Percentiles rank a stretch among this genome's conserved stretches.
Evolutionary conservation across 64 coral and sea anemone species (phyloP).

Genomic region (Montipora cactus): DNA sequence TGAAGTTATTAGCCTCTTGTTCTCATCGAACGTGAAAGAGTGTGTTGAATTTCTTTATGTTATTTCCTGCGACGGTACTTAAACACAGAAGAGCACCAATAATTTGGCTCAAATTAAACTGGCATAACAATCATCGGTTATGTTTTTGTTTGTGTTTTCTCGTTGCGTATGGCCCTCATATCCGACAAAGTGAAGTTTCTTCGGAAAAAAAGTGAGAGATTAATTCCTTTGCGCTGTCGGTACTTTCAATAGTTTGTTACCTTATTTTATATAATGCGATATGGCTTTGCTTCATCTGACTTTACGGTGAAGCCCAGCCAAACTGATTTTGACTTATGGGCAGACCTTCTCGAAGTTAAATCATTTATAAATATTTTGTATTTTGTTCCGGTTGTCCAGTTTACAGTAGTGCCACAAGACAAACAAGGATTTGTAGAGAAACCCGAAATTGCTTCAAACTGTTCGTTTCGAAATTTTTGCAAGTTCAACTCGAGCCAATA

Average conservation of each 20-base stretch:
- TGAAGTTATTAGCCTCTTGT: too few relatives aligned
- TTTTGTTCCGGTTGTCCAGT: constrained; percentile 12
- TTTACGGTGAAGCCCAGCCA: not conserved
- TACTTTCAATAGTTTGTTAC: not conserved
- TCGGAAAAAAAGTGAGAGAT: not conserved
- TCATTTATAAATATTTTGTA: constrained; percentile 30
- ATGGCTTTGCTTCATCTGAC: not conserved
- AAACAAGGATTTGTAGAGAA: not conserved
- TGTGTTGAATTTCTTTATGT: too few relatives aligned
- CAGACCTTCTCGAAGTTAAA: not conserved
- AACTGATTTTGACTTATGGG: not conserved
- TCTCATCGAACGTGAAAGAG: too few relatives aligned
- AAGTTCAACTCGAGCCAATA: not conserved
- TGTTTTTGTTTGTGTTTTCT: not conserved
- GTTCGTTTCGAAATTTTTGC: not conserved
- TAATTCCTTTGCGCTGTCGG: not conserved
- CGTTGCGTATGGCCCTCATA: not conserved
- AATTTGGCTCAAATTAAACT: not conserved
- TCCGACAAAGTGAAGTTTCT: not conserved
- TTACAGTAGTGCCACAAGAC: constrained; percentile 11
- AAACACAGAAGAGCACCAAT: not conserved
- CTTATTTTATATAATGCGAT: not conserved
- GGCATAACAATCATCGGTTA: not conserved
- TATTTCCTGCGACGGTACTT: not conserved
- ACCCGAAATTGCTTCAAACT: not conserved